Conservation (phyloP, 2,113 vertebrate genomes). For the Salvator merianae region DNA sequence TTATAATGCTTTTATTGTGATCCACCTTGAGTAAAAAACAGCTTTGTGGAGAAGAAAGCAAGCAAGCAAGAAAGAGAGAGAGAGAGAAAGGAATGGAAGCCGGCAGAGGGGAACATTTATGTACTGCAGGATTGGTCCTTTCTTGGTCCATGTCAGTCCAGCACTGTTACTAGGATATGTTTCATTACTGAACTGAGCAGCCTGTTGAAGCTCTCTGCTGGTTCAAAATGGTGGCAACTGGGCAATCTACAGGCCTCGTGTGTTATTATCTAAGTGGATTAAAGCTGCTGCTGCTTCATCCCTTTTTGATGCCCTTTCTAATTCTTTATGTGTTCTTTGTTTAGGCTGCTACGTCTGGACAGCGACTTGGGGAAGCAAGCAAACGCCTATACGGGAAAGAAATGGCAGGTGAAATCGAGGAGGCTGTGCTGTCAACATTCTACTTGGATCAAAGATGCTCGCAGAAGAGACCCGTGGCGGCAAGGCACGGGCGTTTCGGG, state of each 20-base stretch:
- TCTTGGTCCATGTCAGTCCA: no score
- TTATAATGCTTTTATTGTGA: no score
- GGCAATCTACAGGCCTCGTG: background rate
- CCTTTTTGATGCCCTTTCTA: background rate
- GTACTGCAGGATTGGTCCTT: no score
- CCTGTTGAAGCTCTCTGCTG: background rate
- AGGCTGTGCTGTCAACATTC: background rate
- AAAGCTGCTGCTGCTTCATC: no score
- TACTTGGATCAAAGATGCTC: constrained; percentile 5
- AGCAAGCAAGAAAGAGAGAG: no score
- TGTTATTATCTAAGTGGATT: background rate
- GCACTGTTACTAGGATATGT: no score
- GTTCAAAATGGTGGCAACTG: background rate
- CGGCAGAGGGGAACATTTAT: no score
- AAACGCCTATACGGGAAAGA: no score
- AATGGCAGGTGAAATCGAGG: background rate
- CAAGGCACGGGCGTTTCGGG: background rate
- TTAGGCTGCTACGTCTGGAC: background rate
- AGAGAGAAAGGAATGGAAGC: no score
- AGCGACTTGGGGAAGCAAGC: background rate
- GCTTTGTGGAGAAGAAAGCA: no score
- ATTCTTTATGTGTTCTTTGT: background rate
- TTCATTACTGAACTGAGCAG: no score
- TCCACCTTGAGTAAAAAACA: no score
- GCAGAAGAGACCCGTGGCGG: background rate